Evolutionary conservation across 2,888 invertebrate genomes (phyloP).

Genomic region (Alloplasta piceator): DNA sequence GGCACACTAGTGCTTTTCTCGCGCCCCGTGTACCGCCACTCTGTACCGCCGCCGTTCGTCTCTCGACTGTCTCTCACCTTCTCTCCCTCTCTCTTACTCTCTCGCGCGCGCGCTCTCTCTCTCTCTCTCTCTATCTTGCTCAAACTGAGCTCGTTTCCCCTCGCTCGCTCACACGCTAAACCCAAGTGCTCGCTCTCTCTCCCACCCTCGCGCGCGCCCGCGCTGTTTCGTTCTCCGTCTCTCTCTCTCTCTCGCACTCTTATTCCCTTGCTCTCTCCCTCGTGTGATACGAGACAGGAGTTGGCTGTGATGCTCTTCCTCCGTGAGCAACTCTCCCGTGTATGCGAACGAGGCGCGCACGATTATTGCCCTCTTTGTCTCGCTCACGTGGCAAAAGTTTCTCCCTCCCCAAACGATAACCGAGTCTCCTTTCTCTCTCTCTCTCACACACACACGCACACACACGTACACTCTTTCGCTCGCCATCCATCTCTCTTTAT

Average conservation of each 20-base stretch:
- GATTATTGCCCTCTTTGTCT: slow-evolving; percentile 73
- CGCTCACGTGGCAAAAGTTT: slow-evolving; percentile 72
- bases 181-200: slow-evolving; percentile 64
- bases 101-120: slow-evolving; percentile 82
- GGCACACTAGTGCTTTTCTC: slow-evolving; percentile 88
- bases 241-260: slow-evolving; percentile 61
- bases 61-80: slow-evolving; percentile 79
- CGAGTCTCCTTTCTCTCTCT: slow-evolving; percentile 73
- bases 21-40: slow-evolving; percentile 85
- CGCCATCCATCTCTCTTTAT: slow-evolving; percentile 49
- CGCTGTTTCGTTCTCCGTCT: slow-evolving; percentile 46
- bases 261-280: slow-evolving; percentile 63
- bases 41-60: slow-evolving; percentile 86
- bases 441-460: slow-evolving; percentile 34
- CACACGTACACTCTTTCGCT: slow-evolving; percentile 41
- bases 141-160: slow-evolving; percentile 59
- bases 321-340: slow-evolving; percentile 59
- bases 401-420: slow-evolving; percentile 73
- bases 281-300: slow-evolving; percentile 57
- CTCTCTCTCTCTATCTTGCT: slow-evolving; percentile 74
- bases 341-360: slow-evolving; percentile 74
- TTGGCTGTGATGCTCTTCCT: slow-evolving; percentile 65
- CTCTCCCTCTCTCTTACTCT: slow-evolving; percentile 70
- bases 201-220: slow-evolving; percentile 59
- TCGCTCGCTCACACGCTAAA: slow-evolving; percentile 68